Conservation (phyloP, 2,888 invertebrate genomes). For the Steinernema carpocapsae region DNA sequence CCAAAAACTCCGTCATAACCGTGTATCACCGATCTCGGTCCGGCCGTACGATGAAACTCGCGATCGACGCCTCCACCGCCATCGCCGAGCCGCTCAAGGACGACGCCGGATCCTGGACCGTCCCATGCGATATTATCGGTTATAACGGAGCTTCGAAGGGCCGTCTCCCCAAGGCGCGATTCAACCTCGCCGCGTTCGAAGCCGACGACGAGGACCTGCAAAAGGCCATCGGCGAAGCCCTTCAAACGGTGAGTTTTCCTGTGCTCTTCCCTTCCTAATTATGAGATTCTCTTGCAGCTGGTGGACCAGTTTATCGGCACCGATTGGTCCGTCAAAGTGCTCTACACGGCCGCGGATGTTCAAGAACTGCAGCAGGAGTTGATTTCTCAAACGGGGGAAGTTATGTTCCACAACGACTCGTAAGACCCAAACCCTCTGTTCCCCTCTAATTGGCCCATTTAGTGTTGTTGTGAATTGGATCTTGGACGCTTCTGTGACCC, state of each 20-base stretch:
- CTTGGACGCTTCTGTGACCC: not conserved
- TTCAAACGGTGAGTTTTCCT: not conserved
- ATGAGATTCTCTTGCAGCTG: not conserved
- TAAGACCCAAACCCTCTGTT: too few relatives aligned
- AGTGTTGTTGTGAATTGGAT: conserved; percentile 1
- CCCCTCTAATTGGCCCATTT: not conserved
- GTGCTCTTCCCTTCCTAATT: too few relatives aligned
- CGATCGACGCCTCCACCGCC: not conserved
- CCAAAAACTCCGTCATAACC: conserved; percentile 27
- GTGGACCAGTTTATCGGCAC: conserved; percentile 6
- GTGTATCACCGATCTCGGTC: conserved; percentile 1
- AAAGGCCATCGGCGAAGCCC: not conserved
- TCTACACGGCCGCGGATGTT: conserved; percentile 1
- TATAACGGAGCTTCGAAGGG: conserved; percentile 14
- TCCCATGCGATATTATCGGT: conserved; percentile 21
- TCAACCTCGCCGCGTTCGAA: not conserved
- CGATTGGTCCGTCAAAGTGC: conserved; percentile 11
- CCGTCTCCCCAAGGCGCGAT: conserved; percentile 14
- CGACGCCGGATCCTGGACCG: not conserved
- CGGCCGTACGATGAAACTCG: conserved; percentile 18
- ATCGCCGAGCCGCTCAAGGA: not conserved
- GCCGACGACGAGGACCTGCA: not conserved
- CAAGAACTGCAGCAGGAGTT: conserved; percentile 19
- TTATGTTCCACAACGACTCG: conserved; percentile 12
- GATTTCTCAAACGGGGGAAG: conserved; percentile 24